Evolutionary conservation across 1,140 invertebrate species (phyloP).

Genomic region (Cydia pomonella): DNA sequence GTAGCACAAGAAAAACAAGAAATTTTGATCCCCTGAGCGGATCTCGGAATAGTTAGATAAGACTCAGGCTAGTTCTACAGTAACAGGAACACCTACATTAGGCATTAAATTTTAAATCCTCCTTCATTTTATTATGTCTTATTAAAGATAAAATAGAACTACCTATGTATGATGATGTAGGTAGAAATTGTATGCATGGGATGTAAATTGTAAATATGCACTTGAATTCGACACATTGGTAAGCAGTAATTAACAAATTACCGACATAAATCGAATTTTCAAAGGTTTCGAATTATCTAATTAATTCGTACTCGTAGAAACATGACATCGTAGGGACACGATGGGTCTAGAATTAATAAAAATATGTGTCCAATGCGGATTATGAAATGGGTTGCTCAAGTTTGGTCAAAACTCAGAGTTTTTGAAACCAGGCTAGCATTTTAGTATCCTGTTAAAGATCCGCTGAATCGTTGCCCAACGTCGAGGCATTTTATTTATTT

Average conservation of each 20-base stretch:
- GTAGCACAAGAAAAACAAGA: constrained; percentile 59
- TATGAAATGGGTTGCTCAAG: background rate
- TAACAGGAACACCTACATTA: constrained; percentile 32
- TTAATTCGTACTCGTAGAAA: too few species aligned
- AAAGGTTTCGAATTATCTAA: too few species aligned
- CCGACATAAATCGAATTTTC: too few species aligned
- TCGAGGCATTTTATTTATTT: background rate
- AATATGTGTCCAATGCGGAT: background rate
- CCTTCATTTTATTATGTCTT: background rate
- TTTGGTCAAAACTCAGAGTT: background rate
- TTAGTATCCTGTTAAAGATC: constrained; percentile 22
- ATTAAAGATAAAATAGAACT: too few species aligned
- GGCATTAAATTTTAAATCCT: background rate
- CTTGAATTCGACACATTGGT: too few species aligned
- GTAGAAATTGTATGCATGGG: too few species aligned
- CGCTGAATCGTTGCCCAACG: constrained; percentile 8
- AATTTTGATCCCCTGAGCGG: constrained; percentile 54
- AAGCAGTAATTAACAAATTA: too few species aligned
- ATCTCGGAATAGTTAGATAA: constrained; percentile 46
- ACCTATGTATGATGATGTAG: too few species aligned
- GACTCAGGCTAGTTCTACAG: constrained; percentile 36
- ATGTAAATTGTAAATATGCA: too few species aligned
- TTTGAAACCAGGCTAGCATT: background rate
- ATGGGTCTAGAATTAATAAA: background rate
- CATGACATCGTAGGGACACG: too few species aligned